phyloP scores from a whole-genome alignment of 1,140 invertebrate genomes.

The Meteorus sp. region DNA sequence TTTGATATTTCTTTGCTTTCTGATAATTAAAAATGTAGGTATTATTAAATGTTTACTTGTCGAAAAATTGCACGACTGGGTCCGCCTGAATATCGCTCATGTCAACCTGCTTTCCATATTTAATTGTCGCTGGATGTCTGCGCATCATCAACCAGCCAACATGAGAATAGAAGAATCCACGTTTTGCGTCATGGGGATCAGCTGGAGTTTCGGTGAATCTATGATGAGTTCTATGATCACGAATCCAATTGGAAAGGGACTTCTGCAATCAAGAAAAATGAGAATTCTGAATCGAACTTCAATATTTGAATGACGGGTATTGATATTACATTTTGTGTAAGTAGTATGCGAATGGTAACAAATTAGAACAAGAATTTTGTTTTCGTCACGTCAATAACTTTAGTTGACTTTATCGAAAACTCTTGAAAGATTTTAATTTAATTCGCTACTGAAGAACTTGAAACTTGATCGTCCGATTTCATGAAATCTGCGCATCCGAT shows the following conservation, averaged over 20 bases:
- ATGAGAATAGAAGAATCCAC: conserved; percentile 84
- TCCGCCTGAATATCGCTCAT: conserved; percentile 74
- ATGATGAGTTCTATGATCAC: conserved; percentile 81
- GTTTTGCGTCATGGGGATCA: conserved; percentile 78
- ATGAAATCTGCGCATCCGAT: conserved; percentile 14
- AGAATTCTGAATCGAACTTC: too few relatives aligned
- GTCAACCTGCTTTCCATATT: conserved; percentile 67
- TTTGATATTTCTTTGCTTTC: too few relatives aligned
- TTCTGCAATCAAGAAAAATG: conserved; percentile 45
- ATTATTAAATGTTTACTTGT: conserved; percentile 57
- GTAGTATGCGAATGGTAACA: too few relatives aligned
- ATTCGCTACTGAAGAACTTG: neutral
- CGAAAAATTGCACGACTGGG: conserved; percentile 75
- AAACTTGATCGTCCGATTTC: conserved; percentile 8
- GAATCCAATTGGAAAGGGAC: conserved; percentile 60
- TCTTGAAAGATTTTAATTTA: neutral
- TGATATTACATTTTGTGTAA: too few relatives aligned
- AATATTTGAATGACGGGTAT: too few relatives aligned
- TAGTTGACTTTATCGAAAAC: neutral
- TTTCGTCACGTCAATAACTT: conserved; percentile 3
- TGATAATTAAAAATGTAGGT: neutral
- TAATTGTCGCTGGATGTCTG: conserved; percentile 76
- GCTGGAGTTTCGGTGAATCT: conserved; percentile 81
- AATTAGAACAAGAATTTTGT: neutral
- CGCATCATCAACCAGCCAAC: conserved; percentile 80